A percentile compares a stretch with the other conserved stretches of the same genome.
These are phyloP conservation scores for Gobio occitaniae DNA, from an alignment of 2,797 vertebrate species.

Conservation along the genomic window DNA sequence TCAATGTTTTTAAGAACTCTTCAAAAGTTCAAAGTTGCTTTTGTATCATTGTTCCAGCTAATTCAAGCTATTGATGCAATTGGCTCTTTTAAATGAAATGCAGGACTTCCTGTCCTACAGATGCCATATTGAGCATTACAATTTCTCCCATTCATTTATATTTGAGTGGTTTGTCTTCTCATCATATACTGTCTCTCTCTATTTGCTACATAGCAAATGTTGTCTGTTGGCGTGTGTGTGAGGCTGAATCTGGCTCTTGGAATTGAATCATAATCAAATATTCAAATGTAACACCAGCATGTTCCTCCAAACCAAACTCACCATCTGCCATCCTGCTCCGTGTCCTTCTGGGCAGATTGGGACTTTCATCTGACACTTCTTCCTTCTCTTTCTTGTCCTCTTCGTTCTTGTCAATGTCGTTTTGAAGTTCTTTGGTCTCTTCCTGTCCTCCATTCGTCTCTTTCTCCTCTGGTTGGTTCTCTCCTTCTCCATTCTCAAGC, in stretches of 20 bases:
- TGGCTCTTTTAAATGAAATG: background rate
- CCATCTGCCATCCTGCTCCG: conserved; percentile 53
- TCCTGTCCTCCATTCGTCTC: conserved; percentile 28
- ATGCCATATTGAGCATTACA: background rate
- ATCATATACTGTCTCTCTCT: background rate
- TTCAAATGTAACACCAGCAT: conserved; percentile 12
- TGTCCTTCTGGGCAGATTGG: conserved; percentile 61
- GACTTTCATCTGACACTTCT: conserved; percentile 65
- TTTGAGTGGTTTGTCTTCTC: background rate
- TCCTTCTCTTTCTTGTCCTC: conserved; percentile 52
- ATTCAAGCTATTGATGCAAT: background rate
- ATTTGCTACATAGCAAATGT: background rate
- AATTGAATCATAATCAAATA: background rate
- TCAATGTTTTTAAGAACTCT: background rate
- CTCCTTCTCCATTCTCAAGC: background rate
- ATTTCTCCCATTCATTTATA: background rate
- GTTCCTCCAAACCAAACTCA: conserved; percentile 39
- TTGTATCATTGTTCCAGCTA: background rate
- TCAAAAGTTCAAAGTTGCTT: background rate
- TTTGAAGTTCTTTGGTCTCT: conserved; percentile 29
- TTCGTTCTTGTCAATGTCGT: conserved; percentile 28
- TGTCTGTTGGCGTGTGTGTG: background rate
- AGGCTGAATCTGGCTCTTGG: conserved; percentile 24
- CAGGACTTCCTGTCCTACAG: too few relatives aligned
- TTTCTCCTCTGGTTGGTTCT: background rate